Evolutionary conservation across 2,113 vertebrate genomes (phyloP).

Genomic region (Ctenodactylus gundi): DNA sequence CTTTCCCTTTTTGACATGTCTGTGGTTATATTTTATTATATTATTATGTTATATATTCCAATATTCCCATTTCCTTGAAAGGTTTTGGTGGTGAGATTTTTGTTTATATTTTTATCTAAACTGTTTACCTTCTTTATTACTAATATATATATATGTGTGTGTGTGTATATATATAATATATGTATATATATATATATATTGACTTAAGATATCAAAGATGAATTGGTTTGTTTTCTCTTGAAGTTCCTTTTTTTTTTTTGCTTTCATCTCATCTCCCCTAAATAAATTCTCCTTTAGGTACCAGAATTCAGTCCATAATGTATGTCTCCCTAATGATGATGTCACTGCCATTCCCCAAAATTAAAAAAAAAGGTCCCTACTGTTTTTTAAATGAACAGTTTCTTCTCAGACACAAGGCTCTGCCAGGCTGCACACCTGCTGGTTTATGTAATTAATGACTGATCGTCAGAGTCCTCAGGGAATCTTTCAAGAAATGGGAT

Average conservation of each 20-base stretch:
- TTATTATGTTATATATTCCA: neutral
- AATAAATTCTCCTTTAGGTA: neutral
- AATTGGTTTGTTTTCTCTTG: neutral
- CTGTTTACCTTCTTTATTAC: neutral
- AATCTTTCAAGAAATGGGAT: conserved; percentile 5
- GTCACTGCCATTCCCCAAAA: neutral
- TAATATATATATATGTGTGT: no score
- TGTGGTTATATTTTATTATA: neutral
- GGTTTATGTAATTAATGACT: neutral
- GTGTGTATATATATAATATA: neutral
- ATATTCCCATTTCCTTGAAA: neutral
- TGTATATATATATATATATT: neutral
- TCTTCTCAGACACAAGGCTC: neutral
- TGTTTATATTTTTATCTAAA: neutral
- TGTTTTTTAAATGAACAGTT: neutral
- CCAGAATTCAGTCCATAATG: neutral
- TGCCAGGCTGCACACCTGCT: neutral
- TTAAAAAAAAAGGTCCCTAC: neutral
- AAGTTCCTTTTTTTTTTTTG: neutral
- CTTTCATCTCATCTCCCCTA: neutral
- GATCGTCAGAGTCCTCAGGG: neutral
- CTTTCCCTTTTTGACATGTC: neutral
- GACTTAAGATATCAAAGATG: neutral
- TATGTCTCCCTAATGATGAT: neutral
- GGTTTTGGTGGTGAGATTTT: neutral